Evolutionary conservation across 2,888 invertebrate genomes (phyloP).

Genomic region (Eustalomyia histrio): DNA sequence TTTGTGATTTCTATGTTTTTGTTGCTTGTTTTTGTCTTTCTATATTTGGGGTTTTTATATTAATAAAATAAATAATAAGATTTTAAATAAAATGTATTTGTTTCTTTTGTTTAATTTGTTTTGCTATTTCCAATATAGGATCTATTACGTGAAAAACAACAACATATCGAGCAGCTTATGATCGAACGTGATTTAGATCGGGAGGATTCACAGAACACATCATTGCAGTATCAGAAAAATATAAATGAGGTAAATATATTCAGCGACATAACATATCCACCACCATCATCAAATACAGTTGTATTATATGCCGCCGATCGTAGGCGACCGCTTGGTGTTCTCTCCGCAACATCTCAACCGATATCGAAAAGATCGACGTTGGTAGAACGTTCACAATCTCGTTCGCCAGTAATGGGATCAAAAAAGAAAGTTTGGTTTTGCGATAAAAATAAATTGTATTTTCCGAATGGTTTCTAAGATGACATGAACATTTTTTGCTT

Average conservation of each 20-base stretch:
- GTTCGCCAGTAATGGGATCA: constrained; percentile 67
- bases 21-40: constrained; percentile 13
- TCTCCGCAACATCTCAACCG: constrained; percentile 61
- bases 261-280: constrained; percentile 75
- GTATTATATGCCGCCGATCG: constrained; percentile 71
- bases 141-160: constrained; percentile 94
- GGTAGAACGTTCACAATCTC: constrained; percentile 58
- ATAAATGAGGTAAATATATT: constrained; percentile 79
- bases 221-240: constrained; percentile 77
- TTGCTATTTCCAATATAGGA: constrained; percentile 83
- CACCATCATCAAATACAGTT: constrained; percentile 55
- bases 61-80: background rate
- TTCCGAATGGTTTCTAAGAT: constrained; percentile 42
- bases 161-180: constrained; percentile 94
- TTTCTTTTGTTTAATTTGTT: too few relatives aligned
- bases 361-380: constrained; percentile 62
- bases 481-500: background rate
- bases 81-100: background rate
- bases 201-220: constrained; percentile 90
- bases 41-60: constrained; percentile 17
- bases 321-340: constrained; percentile 71
- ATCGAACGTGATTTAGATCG: constrained; percentile 95
- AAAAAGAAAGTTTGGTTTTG: constrained; percentile 78
- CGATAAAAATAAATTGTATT: constrained; percentile 76
- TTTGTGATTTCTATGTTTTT: constrained; percentile 26